phyloP scores from a whole-genome alignment of 2,888 invertebrate genomes.

The Drosophila putrida region DNA sequence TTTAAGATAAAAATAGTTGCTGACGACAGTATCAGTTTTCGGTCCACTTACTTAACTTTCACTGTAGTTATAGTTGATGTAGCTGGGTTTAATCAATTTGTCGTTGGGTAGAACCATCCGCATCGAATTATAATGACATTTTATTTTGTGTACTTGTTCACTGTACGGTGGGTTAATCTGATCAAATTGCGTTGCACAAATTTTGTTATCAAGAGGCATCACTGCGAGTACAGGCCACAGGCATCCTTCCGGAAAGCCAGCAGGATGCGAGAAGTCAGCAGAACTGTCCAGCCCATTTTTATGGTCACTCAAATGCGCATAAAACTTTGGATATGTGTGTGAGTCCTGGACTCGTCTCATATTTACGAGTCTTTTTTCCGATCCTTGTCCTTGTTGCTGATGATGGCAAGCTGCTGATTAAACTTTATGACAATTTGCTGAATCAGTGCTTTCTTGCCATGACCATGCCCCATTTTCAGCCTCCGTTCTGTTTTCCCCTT shows the following conservation, averaged over 20 bases:
- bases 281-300: slow-evolving; percentile 57
- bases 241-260: slow-evolving; percentile 25
- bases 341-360: slow-evolving; percentile 44
- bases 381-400: slow-evolving; percentile 30
- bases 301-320: slow-evolving; percentile 76
- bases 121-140: slow-evolving; percentile 66
- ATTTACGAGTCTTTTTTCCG: slow-evolving; percentile 66
- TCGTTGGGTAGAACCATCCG: slow-evolving; percentile 33
- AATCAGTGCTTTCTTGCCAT: slow-evolving; percentile 65
- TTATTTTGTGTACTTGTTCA: slow-evolving; percentile 26
- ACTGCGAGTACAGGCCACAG: slow-evolving; percentile 43
- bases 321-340: slow-evolving; percentile 55
- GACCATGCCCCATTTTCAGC: not conserved
- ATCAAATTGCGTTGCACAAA: slow-evolving; percentile 70
- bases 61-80: not conserved
- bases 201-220: slow-evolving; percentile 70
- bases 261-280: slow-evolving; percentile 33
- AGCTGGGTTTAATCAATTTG: slow-evolving; percentile 52
- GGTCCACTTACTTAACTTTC: not conserved
- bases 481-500: not conserved
- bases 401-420: slow-evolving; percentile 82
- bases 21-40: slow-evolving; percentile 17
- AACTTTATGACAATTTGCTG: slow-evolving; percentile 83
- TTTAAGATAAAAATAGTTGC: slow-evolving; percentile 26
- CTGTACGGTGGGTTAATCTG: slow-evolving; percentile 57